A percentile compares a stretch with the other conserved stretches of the same genome.
phyloP scores from a whole-genome alignment of 2,888 invertebrate species.

The Cheilosia grossa region DNA sequence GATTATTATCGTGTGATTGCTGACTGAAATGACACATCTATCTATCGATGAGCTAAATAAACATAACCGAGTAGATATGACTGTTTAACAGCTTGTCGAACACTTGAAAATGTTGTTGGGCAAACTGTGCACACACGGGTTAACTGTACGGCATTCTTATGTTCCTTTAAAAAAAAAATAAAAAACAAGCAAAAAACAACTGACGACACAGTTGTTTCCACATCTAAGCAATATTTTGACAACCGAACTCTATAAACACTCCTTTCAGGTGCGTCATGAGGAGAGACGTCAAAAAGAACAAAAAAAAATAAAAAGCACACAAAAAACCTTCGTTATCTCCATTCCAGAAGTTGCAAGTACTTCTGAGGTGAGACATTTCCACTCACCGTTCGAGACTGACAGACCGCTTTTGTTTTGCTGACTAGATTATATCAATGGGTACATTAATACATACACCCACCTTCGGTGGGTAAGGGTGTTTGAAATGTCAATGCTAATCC shows the following conservation, averaged over 20 bases:
- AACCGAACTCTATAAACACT: slow-evolving; percentile 64
- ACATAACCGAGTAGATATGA: background rate
- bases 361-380: slow-evolving; percentile 22
- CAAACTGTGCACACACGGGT: background rate
- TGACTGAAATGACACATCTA: slow-evolving; percentile 64
- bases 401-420: slow-evolving; percentile 43
- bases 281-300: slow-evolving; percentile 5
- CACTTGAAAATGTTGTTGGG: slow-evolving; percentile 46
- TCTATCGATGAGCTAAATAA: slow-evolving; percentile 50
- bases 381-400: slow-evolving; percentile 44
- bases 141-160: background rate
- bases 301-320: background rate
- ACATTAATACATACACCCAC: background rate
- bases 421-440: background rate
- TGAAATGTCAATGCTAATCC: slow-evolving; percentile 32
- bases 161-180: background rate
- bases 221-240: slow-evolving; percentile 60
- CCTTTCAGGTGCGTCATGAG: slow-evolving; percentile 54
- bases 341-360: slow-evolving; percentile 38
- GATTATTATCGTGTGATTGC: slow-evolving; percentile 50
- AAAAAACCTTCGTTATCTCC: slow-evolving; percentile 40
- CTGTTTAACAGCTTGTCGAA: slow-evolving; percentile 59
- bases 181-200: background rate
- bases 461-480: background rate
- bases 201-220: slow-evolving; percentile 32